phyloP scores from a whole-genome alignment of 1,140 invertebrate genomes.

The Diorhabda sublineata region DNA sequence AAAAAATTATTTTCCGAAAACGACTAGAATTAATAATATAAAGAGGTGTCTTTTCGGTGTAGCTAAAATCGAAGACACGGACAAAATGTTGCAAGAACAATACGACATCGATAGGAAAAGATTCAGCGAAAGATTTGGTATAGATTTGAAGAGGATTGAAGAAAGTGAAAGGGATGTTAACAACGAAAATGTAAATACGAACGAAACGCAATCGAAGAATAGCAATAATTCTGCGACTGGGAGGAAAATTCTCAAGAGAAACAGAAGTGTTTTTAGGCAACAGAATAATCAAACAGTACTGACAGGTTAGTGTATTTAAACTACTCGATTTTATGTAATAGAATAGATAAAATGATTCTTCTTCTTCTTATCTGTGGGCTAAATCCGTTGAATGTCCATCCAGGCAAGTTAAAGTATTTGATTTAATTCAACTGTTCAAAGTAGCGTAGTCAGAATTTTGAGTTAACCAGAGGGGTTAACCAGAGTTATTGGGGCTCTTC shows the following conservation, averaged over 20 bases:
- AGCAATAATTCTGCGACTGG: not conserved
- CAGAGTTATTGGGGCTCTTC: no score
- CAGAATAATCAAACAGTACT: constrained; percentile 6
- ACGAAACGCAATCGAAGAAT: not conserved
- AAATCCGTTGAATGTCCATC: no score
- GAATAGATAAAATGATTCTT: no score
- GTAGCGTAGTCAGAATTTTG: no score
- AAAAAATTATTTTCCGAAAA: constrained; percentile 15
- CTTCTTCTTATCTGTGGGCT: no score
- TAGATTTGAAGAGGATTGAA: constrained; percentile 32
- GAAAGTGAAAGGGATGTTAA: constrained; percentile 26
- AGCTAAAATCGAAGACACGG: constrained; percentile 26
- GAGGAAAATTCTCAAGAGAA: constrained; percentile 11
- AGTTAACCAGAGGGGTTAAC: no score
- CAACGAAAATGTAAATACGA: constrained; percentile 18
- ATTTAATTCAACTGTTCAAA: no score
- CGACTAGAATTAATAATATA: constrained; percentile 3
- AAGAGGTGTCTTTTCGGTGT: constrained; percentile 35
- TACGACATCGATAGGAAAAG: constrained; percentile 26
- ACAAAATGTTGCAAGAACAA: constrained; percentile 31
- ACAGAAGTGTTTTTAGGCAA: constrained; percentile 5
- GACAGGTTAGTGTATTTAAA: constrained; percentile 10
- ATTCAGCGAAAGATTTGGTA: constrained; percentile 29
- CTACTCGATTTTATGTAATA: no score
- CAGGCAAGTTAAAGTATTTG: no score